phyloP scores from a whole-genome alignment of 2,113 vertebrate species.

The Scopus umbretta region DNA sequence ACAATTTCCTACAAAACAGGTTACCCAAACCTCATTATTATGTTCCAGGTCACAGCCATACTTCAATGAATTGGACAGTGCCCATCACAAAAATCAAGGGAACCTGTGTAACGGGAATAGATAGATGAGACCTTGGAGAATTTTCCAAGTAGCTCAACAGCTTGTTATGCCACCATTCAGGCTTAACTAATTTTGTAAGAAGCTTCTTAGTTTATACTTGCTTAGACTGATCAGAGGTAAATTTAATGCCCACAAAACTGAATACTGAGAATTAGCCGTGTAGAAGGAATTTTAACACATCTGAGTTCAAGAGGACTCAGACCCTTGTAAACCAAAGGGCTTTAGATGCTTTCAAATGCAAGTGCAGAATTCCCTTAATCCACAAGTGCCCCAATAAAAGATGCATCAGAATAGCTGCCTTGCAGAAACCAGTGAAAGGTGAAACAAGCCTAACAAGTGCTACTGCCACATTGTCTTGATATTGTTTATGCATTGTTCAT shows the following conservation, averaged over 20 bases:
- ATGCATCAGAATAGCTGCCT: neutral
- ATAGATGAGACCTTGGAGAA: neutral
- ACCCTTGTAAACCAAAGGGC: neutral
- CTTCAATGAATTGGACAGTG: neutral
- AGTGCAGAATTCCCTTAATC: neutral
- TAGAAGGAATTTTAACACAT: neutral
- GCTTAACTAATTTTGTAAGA: neutral
- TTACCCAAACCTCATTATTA: neutral
- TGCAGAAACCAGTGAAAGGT: neutral
- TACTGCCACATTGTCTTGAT: neutral
- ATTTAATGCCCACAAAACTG: neutral
- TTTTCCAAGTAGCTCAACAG: neutral
- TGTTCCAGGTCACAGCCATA: neutral
- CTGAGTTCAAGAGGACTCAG: neutral
- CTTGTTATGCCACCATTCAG: neutral
- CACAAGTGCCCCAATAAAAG: neutral
- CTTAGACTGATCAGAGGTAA: neutral
- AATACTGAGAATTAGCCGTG: neutral
- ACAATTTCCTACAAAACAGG: neutral
- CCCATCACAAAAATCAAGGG: accelerated
- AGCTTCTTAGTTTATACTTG: neutral
- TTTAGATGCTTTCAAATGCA: neutral
- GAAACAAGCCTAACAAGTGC: neutral
- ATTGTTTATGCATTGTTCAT: neutral
- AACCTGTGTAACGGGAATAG: neutral